Evolutionary conservation across 2,888 invertebrate species (phyloP).

Genomic region (Rhamphomyia laevipes): DNA sequence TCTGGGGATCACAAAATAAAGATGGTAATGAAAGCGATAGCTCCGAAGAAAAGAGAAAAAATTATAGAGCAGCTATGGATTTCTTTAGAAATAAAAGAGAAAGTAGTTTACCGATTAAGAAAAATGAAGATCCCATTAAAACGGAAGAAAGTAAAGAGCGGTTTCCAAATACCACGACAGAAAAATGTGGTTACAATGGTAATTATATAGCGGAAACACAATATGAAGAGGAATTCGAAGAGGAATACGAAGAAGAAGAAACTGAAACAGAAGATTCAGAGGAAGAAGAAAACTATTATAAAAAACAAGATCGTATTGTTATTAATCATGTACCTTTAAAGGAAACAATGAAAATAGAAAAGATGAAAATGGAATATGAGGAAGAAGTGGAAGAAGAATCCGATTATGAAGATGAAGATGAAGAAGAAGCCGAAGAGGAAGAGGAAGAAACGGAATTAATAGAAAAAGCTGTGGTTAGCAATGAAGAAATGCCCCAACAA

Average conservation of each 20-base stretch:
- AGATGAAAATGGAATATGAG: slow-evolving; percentile 15
- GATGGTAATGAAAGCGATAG: no score
- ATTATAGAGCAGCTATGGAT: slow-evolving; percentile 34
- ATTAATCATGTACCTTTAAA: slow-evolving; percentile 19
- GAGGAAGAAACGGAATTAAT: slow-evolving; percentile 14
- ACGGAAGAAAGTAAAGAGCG: no score
- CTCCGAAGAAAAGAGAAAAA: slow-evolving; percentile 25
- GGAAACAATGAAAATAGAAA: slow-evolving; percentile 15
- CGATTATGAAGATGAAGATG: slow-evolving; percentile 10
- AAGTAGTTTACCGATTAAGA: background rate
- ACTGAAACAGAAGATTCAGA: slow-evolving; percentile 27
- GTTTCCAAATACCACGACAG: no score
- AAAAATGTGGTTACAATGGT: background rate
- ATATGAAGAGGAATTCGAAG: slow-evolving; percentile 4
- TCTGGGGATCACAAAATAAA: no score
- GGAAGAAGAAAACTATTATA: slow-evolving; percentile 11
- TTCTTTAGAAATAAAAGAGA: slow-evolving; percentile 21
- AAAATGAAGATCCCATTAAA: no score
- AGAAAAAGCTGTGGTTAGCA: background rate
- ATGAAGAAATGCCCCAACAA: no score
- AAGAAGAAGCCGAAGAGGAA: slow-evolving; percentile 14
- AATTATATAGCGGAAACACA: slow-evolving; percentile 7
- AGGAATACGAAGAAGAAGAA: slow-evolving; percentile 8
- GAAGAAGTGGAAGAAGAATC: slow-evolving; percentile 7
- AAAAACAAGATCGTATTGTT: slow-evolving; percentile 11